These are phyloP conservation scores for Nephrotoma flavescens DNA, from an alignment of 2,888 invertebrate genomes.

Conservation along the genomic window DNA sequence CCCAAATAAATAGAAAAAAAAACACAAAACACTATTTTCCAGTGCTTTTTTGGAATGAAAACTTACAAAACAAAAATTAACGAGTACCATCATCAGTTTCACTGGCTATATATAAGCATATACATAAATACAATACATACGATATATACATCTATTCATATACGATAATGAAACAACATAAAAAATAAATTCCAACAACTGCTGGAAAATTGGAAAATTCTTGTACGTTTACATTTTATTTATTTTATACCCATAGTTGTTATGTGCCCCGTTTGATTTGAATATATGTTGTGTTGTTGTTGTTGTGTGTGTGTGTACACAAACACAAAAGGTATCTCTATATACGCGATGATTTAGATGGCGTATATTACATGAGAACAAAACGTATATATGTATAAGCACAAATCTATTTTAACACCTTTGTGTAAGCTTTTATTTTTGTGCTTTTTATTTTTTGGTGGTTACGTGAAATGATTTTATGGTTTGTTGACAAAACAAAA, in stretches of 20 bases:
- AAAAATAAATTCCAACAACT: neutral
- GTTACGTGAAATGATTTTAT: neutral
- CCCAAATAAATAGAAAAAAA: neutral
- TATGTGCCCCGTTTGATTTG: neutral
- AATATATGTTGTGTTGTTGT: neutral
- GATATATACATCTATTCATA: neutral
- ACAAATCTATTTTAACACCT: neutral
- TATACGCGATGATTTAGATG: neutral
- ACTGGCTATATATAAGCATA: neutral
- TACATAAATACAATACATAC: neutral
- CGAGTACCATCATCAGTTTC: neutral
- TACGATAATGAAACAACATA: neutral
- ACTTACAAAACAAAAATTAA: neutral
- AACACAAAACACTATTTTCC: neutral
- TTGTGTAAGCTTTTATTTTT: neutral
- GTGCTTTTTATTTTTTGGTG: neutral
- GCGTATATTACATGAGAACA: neutral
- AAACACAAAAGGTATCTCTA: neutral
- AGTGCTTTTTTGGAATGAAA: neutral
- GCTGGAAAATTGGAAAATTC: neutral
- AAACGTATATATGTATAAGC: neutral
- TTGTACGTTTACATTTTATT: neutral
- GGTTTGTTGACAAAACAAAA: neutral
- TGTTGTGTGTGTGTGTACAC: neutral
- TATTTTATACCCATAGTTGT: neutral